Percentiles rank a stretch among this genome's conserved stretches.
phyloP scores from a whole-genome alignment of 1,140 invertebrate genomes.

The Drosophila sechellia region DNA sequence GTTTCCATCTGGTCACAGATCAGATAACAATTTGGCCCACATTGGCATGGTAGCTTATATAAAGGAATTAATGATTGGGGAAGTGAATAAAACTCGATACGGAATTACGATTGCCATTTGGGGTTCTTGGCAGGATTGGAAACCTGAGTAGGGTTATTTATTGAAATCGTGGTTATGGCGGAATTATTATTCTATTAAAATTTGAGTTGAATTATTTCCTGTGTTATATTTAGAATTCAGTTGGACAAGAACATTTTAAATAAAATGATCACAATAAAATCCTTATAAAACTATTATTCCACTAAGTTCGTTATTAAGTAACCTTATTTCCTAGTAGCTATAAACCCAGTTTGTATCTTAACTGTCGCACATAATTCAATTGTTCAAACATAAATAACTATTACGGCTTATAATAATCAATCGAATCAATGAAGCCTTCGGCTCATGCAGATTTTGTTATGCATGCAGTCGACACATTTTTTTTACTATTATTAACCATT shows the following conservation, averaged over 20 bases:
- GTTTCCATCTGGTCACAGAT: constrained; percentile 27
- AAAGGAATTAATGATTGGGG: constrained; percentile 18
- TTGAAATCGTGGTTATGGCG: background rate
- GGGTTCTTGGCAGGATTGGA: constrained; percentile 18
- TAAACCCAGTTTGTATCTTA: background rate
- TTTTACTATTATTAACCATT: constrained; percentile 39
- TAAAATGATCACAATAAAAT: background rate
- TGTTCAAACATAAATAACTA: constrained; percentile 29
- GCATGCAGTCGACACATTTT: constrained; percentile 51
- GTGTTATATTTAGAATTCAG: background rate
- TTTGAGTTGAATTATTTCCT: constrained; percentile 8
- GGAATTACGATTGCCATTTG: constrained; percentile 21
- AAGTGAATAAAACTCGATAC: constrained; percentile 20
- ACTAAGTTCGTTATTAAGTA: constrained; percentile 2
- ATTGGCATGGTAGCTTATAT: constrained; percentile 3
- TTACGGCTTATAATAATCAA: constrained; percentile 30
- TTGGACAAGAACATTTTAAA: too few relatives aligned
- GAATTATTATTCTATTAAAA: background rate
- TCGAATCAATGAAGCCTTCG: constrained; percentile 41
- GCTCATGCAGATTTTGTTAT: constrained; percentile 63
- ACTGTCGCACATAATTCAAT: constrained; percentile 28
- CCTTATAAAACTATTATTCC: background rate
- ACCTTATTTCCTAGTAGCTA: constrained; percentile 7
- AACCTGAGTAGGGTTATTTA: background rate
- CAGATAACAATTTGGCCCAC: constrained; percentile 19